Conservation (phyloP, 2,113 vertebrate genomes). For the Machaerirhynchus nigripectus region DNA sequence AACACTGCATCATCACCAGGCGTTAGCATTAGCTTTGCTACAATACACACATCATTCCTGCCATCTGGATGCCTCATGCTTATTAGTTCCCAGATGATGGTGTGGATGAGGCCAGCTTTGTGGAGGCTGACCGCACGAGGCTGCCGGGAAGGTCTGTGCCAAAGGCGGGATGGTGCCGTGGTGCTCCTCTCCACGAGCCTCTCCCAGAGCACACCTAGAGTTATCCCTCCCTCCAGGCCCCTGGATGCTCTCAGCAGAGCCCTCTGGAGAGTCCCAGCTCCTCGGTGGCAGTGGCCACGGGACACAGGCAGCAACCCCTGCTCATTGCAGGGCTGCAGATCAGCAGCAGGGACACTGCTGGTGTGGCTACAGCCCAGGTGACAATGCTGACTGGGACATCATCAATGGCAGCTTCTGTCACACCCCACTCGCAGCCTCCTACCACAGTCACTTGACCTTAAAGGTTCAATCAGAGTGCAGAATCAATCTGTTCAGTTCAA, state of each 20-base stretch:
- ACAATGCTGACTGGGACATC: accelerated
- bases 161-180: background rate
- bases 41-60: background rate
- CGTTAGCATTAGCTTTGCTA: background rate
- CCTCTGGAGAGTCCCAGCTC: background rate
- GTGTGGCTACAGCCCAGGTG: background rate
- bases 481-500: too few relatives aligned
- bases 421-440: background rate
- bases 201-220: background rate
- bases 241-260: background rate
- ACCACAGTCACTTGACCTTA: background rate
- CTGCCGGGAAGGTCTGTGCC: background rate
- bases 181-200: background rate
- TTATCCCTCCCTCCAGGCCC: accelerated
- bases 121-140: accelerated
- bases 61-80: background rate
- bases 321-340: background rate
- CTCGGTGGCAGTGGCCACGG: background rate
- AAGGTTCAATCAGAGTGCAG: background rate
- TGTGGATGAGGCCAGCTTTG: background rate
- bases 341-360: background rate
- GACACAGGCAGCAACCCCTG: background rate
- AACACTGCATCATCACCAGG: background rate
- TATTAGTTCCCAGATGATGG: background rate
- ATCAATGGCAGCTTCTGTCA: background rate